Percentiles rank a stretch among this genome's conserved stretches.
phyloP scores from a whole-genome alignment of 1,140 invertebrate genomes.

The Procambarus clarkii region DNA sequence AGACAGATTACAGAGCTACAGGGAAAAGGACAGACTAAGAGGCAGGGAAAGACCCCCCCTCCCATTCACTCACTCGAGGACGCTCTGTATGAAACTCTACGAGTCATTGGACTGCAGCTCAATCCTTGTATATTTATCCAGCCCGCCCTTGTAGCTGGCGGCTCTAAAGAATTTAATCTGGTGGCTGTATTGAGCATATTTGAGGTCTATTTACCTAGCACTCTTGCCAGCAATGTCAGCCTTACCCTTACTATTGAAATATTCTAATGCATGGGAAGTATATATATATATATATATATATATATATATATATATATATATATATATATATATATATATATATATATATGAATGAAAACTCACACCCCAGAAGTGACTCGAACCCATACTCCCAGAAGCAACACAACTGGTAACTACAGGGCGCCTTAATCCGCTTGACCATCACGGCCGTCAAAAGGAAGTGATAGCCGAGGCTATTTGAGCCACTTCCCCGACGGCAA shows the following conservation, averaged over 20 bases:
- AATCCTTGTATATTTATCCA: neutral
- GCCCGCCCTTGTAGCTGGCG: neutral
- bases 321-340: conserved; percentile 1
- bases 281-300: neutral
- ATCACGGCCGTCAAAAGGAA: no score
- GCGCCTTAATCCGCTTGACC: no score
- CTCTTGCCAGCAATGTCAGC: neutral
- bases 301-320: neutral
- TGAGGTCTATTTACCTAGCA: neutral
- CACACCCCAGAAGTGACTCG: no score
- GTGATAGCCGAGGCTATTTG: no score
- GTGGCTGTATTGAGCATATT: neutral
- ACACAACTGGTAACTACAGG: no score
- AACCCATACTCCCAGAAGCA: no score
- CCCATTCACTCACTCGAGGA: neutral
- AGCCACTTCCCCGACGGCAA: no score
- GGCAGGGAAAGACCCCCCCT: no score
- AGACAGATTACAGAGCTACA: no score
- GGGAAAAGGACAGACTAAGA: neutral
- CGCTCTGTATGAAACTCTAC: neutral
- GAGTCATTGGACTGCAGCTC: neutral
- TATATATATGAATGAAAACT: no score
- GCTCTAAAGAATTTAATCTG: neutral
- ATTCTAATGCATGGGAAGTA: neutral
- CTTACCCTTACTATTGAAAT: neutral